Conservation (phyloP, 2,113 vertebrate genomes). For the Gymnobelideus leadbeateri region DNA sequence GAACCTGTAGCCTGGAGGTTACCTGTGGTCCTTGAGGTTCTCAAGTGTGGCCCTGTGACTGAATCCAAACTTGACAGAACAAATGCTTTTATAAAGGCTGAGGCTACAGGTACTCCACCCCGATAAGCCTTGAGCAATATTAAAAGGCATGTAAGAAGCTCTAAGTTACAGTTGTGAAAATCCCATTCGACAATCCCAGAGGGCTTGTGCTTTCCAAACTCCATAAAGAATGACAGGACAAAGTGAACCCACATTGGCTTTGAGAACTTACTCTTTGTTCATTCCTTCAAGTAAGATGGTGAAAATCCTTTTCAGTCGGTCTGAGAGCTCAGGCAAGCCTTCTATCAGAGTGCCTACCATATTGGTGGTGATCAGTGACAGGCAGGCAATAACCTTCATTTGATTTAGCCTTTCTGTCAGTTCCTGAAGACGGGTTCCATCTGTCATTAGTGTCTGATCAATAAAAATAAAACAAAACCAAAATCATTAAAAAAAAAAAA, state of each 20-base stretch:
- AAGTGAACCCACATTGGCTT: not conserved
- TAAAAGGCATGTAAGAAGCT: constrained; percentile 45
- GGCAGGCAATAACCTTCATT: constrained; percentile 88
- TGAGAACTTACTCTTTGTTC: constrained; percentile 89
- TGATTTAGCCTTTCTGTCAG: constrained; percentile 90
- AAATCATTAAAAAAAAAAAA: constrained; percentile 56
- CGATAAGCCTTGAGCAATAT: constrained; percentile 18
- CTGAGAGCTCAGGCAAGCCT: constrained; percentile 87
- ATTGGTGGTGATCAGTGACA: constrained; percentile 92
- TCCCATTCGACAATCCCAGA: not conserved
- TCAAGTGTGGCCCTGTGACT: no score
- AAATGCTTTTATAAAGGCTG: no score
- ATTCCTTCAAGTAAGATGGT: constrained; percentile 92
- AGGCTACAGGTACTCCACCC: no score
- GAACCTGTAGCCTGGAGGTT: no score
- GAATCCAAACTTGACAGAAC: no score
- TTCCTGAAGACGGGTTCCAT: constrained; percentile 91
- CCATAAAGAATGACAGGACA: not conserved
- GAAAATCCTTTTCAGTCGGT: constrained; percentile 90
- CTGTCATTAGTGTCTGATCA: constrained; percentile 91
- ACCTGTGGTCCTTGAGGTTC: no score
- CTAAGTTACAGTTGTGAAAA: constrained; percentile 22
- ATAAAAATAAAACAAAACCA: constrained; percentile 63
- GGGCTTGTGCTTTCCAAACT: not conserved
- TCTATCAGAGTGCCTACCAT: constrained; percentile 87